Evolutionary conservation across 2,113 vertebrate genomes (phyloP).

Genomic region (Siniperca knerii): DNA sequence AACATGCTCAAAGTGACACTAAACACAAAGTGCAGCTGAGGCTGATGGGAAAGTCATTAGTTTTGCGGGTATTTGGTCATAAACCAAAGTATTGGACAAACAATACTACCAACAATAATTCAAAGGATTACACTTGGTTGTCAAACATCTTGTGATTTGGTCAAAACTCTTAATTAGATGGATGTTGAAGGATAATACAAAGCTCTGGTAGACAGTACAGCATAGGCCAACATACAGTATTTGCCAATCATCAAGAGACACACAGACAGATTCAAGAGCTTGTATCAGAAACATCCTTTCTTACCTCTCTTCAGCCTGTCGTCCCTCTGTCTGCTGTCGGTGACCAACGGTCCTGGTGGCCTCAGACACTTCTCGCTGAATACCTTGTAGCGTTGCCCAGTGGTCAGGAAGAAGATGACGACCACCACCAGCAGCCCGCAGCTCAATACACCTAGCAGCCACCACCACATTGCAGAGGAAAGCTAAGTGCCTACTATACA

Average conservation of each 20-base stretch:
- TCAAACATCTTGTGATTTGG: background rate
- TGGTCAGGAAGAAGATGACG: constrained; percentile 40
- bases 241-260: background rate
- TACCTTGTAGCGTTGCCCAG: constrained; percentile 61
- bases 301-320: constrained; percentile 85
- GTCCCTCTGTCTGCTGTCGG: constrained; percentile 74
- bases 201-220: background rate
- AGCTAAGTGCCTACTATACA: background rate
- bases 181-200: background rate
- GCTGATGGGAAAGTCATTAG: no score
- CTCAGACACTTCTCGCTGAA: constrained; percentile 75
- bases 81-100: no score
- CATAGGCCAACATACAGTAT: background rate
- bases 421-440: constrained; percentile 24
- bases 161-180: background rate
- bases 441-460: constrained; percentile 48
- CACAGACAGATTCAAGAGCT: background rate
- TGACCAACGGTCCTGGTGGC: constrained; percentile 74
- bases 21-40: no score
- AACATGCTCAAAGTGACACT: no score
- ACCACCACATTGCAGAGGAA: constrained; percentile 67
- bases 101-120: background rate
- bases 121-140: background rate
- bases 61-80: no score
- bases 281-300: background rate